Base-by-base conservation (phyloP, 2,797 vertebrate species). In the Xiphorhynchus erythropygius region DNA sequence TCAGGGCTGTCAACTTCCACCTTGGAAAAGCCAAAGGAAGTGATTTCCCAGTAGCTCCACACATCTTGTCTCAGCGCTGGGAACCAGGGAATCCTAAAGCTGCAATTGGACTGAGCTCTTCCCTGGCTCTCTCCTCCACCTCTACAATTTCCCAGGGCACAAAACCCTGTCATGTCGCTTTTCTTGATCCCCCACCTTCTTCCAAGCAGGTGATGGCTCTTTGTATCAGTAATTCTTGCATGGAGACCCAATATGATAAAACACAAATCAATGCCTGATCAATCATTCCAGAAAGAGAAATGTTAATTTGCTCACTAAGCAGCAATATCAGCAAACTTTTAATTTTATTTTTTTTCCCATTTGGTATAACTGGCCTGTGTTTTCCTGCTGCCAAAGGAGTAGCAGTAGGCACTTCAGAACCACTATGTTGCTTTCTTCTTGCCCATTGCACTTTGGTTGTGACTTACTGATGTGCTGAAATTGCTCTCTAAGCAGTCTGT, bases 311-410 rank as follows among this genome's bases (percentile, higher is more conserved):
- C 32, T 27, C 5, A 30, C 4, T 18, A 57, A 77, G 11, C 7
- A 75, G 11, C 18, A 28, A 7, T 3, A 65, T 6, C 6, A 81
- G 7, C 25, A 75, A 71, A 33, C 4, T 2, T 7, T 14, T 13
- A 24, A 2, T 11, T 5, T 10, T 5, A 7, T 22, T 25, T 32
- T 33, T 41, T 16, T 46, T 7, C 2, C 4, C 2, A 22, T 64
- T 87, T 37, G 7, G 2, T 18, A 23, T 30, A 47, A 39, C 10
- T 33, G n/a, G 23, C 8, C n/a, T 60, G 57, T 2, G 11, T 18
- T 59, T 55, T 35, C n/a, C 44, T 59, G 59, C 59, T 73, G 55
- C 46, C 62, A 73, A 84, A 87, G 35, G 27, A 71, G n/a, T 9
- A 52, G 32, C 64, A 82, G 9, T 0, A 50, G 39, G 28, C 24